Evolutionary conservation across 2,797 vertebrate species (phyloP).

Genomic region (Schizothorax lantsangensis): DNA sequence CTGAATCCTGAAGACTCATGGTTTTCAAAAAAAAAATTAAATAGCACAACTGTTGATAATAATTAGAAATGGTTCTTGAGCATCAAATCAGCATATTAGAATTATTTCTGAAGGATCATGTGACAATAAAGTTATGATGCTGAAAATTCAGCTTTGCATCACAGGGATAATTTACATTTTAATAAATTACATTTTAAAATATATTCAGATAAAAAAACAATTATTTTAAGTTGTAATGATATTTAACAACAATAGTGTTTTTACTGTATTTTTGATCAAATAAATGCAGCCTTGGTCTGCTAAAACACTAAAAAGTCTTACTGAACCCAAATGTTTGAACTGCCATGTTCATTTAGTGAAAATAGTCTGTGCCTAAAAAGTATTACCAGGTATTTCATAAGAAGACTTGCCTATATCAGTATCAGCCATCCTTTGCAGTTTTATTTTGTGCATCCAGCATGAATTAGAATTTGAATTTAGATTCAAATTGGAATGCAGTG

Average conservation of each 20-base stretch:
- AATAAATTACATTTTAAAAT: neutral
- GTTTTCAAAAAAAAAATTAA: neutral
- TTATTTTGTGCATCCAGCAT: neutral
- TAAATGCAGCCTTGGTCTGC: neutral
- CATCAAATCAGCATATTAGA: neutral
- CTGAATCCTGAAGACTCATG: neutral
- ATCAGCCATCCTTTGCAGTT: neutral
- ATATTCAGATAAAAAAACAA: neutral
- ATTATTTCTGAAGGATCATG: neutral
- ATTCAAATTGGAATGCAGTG: neutral
- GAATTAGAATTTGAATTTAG: neutral
- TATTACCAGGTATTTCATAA: neutral
- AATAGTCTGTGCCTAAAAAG: neutral
- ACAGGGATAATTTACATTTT: neutral
- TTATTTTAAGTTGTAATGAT: neutral
- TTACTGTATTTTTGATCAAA: neutral
- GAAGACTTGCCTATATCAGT: neutral
- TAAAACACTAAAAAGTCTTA: neutral
- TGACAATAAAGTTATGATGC: neutral
- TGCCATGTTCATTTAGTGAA: neutral
- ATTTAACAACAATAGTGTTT: neutral
- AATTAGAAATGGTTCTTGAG: neutral
- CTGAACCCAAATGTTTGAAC: neutral
- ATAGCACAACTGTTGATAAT: neutral
- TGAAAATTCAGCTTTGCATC: neutral